phyloP scores from a whole-genome alignment of 2,113 vertebrate genomes.

The Pteropus alecto region DNA sequence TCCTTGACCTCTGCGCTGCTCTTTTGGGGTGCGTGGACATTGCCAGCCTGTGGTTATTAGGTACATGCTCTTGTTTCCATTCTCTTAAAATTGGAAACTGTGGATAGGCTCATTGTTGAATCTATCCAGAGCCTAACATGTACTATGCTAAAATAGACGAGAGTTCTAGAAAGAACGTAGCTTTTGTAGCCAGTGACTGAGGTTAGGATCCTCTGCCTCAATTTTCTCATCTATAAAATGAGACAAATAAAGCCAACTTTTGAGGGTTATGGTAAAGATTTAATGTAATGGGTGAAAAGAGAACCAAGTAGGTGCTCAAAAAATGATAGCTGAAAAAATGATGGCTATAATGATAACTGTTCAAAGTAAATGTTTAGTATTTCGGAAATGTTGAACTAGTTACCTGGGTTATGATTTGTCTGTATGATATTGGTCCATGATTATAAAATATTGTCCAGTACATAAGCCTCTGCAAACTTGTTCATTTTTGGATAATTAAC shows the following conservation, averaged over 20 bases:
- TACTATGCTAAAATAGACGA: not conserved
- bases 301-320: not conserved
- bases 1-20: not conserved
- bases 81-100: not conserved
- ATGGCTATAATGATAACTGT: not conserved
- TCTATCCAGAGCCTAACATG: not conserved
- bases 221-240: not conserved
- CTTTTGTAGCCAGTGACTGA: not conserved
- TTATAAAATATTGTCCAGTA: not conserved
- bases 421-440: not conserved
- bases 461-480: not conserved
- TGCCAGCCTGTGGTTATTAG: not conserved
- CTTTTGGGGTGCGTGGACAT: fast-evolving
- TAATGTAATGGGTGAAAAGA: not conserved
- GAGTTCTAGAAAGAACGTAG: not conserved
- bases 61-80: not conserved
- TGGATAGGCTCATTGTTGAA: not conserved
- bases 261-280: not conserved
- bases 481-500: not conserved
- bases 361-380: not conserved
- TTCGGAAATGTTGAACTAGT: not conserved
- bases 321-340: not conserved
- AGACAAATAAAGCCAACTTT: not conserved
- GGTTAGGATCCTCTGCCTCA: not conserved
- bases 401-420: not conserved